These are phyloP conservation scores for Drosophila rellima DNA, from an alignment of 2,888 invertebrate genomes.

Conservation along the genomic window DNA sequence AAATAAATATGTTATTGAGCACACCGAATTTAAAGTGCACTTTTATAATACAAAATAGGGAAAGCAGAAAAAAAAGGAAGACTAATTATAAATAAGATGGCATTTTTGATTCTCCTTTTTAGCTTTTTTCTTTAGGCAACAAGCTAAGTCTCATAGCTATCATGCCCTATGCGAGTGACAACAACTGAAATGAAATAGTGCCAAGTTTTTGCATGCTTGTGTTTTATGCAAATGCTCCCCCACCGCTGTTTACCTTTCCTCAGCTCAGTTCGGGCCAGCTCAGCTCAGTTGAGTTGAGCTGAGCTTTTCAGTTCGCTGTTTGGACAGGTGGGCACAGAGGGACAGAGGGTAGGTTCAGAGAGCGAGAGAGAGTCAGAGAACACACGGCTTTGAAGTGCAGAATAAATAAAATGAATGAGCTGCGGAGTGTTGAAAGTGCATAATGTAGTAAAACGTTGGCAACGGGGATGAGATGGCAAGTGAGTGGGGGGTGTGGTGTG, in stretches of 20 bases:
- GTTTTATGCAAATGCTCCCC: conserved; percentile 73
- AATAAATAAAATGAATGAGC: conserved; percentile 78
- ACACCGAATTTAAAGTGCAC: neutral
- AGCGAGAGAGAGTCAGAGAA: conserved; percentile 25
- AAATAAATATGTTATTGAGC: conserved; percentile 4
- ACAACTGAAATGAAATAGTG: conserved; percentile 70
- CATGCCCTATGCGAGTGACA: conserved; percentile 1
- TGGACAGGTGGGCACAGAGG: conserved; percentile 65
- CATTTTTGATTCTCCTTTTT: neutral
- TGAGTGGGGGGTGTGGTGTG: neutral
- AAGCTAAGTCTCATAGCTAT: neutral
- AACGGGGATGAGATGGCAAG: neutral
- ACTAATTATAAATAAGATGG: too few species aligned
- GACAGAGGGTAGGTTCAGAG: neutral
- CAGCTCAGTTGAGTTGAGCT: conserved; percentile 39
- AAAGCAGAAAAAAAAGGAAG: too few species aligned
- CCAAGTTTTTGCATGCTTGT: conserved; percentile 67
- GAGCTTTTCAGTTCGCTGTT: conserved; percentile 55
- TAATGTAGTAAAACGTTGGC: conserved; percentile 63
- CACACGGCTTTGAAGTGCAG: conserved; percentile 75
- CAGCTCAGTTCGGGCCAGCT: conserved; percentile 5
- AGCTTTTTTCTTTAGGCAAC: neutral
- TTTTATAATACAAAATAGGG: too few species aligned
- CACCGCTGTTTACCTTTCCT: conserved; percentile 5
- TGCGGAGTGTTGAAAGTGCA: conserved; percentile 75